Conservation (phyloP, 2,888 invertebrate genomes). For the Charanyca ferruginea region DNA sequence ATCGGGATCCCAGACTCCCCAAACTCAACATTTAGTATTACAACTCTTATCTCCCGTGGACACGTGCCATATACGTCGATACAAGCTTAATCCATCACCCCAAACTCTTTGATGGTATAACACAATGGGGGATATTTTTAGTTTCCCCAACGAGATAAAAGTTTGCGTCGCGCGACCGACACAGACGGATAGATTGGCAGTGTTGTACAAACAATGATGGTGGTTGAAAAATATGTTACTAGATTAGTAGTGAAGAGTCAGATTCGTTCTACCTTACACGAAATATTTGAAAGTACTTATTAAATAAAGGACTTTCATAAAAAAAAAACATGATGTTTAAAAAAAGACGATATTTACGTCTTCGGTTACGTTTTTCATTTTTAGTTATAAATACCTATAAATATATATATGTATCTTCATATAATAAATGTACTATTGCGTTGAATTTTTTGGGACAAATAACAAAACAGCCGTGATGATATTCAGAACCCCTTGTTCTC, state of each 20-base stretch:
- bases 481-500: slow-evolving; percentile 16
- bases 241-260: not conserved
- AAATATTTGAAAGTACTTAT: no score
- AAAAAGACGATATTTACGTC: no score
- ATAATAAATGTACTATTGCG: slow-evolving; percentile 1
- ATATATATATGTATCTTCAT: no score
- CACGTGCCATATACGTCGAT: slow-evolving; percentile 83
- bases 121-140: slow-evolving; percentile 74
- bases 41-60: slow-evolving; percentile 76
- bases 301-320: no score
- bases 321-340: no score
- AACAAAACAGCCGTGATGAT: slow-evolving; percentile 28
- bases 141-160: slow-evolving; percentile 61
- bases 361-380: slow-evolving; percentile 17
- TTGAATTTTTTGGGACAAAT: slow-evolving; percentile 28
- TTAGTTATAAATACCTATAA: no score
- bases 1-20: slow-evolving; percentile 45
- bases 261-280: not conserved
- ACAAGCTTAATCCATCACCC: slow-evolving; percentile 86
- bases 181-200: slow-evolving; percentile 41
- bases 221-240: slow-evolving; percentile 16
- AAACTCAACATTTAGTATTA: slow-evolving; percentile 65
- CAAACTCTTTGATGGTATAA: slow-evolving; percentile 84
- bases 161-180: slow-evolving; percentile 47
- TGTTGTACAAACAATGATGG: slow-evolving; percentile 36